phyloP scores from a whole-genome alignment of 2,888 invertebrate species.

The Andrena flavipes region DNA sequence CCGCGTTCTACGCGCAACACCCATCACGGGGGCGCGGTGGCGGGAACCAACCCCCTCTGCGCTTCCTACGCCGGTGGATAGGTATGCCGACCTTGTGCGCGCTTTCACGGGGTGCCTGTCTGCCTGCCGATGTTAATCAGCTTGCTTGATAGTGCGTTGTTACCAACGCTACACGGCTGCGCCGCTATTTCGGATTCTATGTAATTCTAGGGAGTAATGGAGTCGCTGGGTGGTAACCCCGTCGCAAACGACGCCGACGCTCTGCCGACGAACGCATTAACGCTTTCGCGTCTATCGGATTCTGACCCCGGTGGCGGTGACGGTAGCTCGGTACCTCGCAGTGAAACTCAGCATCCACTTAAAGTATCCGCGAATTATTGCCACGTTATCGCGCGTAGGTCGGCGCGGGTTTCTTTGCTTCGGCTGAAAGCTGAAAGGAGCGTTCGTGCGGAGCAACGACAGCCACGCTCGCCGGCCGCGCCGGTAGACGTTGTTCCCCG shows the following conservation, averaged over 20 bases:
- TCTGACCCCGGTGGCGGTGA: not conserved
- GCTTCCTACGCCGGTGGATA: slow-evolving; percentile 51
- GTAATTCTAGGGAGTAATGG: slow-evolving; percentile 40
- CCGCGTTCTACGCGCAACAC: slow-evolving; percentile 83
- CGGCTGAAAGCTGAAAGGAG: not conserved
- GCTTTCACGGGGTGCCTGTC: slow-evolving; percentile 62
- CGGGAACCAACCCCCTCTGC: slow-evolving; percentile 69
- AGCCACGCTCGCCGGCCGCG: not conserved
- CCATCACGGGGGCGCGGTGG: slow-evolving; percentile 67
- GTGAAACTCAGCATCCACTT: slow-evolving; percentile 21
- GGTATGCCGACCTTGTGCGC: slow-evolving; percentile 72
- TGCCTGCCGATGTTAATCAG: slow-evolving; percentile 67
- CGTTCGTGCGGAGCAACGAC: not conserved
- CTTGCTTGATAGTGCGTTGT: slow-evolving; percentile 53
- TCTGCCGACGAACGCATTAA: slow-evolving; percentile 25
- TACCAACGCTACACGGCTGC: slow-evolving; percentile 25
- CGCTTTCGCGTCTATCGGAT: not conserved
- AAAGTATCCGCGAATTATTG: slow-evolving; percentile 1
- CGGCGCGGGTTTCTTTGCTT: too few relatives aligned
- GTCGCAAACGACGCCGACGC: slow-evolving; percentile 32
- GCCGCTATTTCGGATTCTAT: slow-evolving; percentile 37
- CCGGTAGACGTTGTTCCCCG: slow-evolving; percentile 21
- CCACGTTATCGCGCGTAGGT: too few relatives aligned
- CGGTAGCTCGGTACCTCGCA: too few relatives aligned
- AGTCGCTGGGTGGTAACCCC: slow-evolving; percentile 30